These are phyloP conservation scores for Microctonus aethiopoides DNA, from an alignment of 2,888 invertebrate species.

Conservation along the genomic window DNA sequence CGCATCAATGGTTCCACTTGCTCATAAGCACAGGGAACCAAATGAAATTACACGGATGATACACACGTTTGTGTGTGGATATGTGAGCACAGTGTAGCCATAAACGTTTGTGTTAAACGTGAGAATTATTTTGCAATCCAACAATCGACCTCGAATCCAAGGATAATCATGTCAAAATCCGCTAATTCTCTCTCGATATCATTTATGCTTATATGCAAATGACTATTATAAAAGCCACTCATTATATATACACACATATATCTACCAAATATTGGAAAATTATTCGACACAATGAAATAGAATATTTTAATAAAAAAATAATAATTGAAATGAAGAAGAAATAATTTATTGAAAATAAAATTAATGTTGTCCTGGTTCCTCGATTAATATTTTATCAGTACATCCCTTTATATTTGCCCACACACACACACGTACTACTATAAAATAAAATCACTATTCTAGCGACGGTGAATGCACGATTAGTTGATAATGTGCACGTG, in stretches of 20 bases:
- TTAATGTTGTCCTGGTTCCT: background rate
- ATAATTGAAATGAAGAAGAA: background rate
- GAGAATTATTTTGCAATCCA: background rate
- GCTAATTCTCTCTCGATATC: background rate
- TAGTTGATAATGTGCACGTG: background rate
- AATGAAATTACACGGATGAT: constrained; percentile 3
- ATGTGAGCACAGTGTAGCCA: background rate
- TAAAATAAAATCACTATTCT: background rate
- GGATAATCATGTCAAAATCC: constrained; percentile 25
- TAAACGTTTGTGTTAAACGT: background rate
- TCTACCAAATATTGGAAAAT: background rate
- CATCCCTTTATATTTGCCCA: background rate
- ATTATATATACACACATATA: too few relatives aligned
- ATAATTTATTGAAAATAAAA: background rate
- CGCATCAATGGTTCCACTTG: constrained; percentile 10
- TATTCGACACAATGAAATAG: background rate
- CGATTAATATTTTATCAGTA: background rate
- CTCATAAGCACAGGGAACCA: background rate
- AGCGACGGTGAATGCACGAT: background rate
- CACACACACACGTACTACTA: too few relatives aligned
- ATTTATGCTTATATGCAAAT: background rate
- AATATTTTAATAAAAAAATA: background rate
- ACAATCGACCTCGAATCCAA: constrained; percentile 21
- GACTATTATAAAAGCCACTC: background rate
- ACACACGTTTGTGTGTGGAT: background rate